Percentiles rank a stretch among this genome's conserved stretches.
These are phyloP conservation scores for Drosophila eohydei DNA, from an alignment of 2,888 invertebrate genomes.

Conservation along the genomic window DNA sequence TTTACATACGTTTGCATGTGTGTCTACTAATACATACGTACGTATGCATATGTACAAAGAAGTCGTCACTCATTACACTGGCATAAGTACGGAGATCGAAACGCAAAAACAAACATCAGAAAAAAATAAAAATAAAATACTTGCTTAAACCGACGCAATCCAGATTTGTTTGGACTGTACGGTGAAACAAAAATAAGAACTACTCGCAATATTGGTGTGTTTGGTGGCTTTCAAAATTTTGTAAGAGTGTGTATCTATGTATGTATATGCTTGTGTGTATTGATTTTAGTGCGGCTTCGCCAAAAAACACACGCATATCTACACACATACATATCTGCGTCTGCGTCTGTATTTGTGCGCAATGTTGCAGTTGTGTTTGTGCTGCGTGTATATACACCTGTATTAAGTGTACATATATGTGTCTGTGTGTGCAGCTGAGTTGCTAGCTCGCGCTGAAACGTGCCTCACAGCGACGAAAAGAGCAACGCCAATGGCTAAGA, in stretches of 20 bases:
- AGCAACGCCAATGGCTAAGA: conserved; percentile 18
- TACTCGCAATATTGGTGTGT: conserved; percentile 25
- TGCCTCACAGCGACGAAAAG: conserved; percentile 12
- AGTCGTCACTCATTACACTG: conserved; percentile 43
- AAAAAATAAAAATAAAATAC: conserved; percentile 34
- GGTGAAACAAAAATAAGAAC: conserved; percentile 43
- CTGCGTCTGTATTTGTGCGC: conserved; percentile 3
- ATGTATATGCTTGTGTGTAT: neutral
- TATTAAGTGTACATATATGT: neutral
- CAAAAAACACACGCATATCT: neutral
- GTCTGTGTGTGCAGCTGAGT: conserved; percentile 13
- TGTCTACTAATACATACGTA: neutral
- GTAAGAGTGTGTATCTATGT: conserved; percentile 23
- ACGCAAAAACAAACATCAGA: conserved; percentile 37
- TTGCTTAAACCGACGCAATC: conserved; percentile 55
- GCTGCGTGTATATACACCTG: conserved; percentile 7
- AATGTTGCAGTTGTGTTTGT: neutral
- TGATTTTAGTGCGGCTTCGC: conserved; percentile 11
- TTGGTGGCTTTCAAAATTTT: conserved; percentile 45
- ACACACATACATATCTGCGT: neutral
- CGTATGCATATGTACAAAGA: conserved; percentile 15
- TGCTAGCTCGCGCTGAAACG: conserved; percentile 43
- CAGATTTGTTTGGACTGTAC: conserved; percentile 57
- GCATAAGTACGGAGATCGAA: conserved; percentile 27
- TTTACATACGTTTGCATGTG: neutral